Base-by-base conservation (phyloP, 2,113 vertebrate genomes). In the Orycteropus afer region DNA sequence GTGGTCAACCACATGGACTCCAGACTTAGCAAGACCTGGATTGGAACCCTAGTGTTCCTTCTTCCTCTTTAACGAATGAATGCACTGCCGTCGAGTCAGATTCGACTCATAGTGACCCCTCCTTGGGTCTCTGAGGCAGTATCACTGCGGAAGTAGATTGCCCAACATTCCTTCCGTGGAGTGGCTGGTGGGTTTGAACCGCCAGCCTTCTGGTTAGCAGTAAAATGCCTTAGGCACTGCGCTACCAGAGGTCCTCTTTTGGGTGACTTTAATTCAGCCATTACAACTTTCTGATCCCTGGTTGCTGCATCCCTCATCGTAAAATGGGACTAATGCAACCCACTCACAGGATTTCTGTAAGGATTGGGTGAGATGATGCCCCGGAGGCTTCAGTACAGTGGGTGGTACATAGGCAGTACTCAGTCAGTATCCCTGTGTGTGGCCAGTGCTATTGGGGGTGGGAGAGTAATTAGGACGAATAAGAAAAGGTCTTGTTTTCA, bases 321-420 rank as follows among this genome's bases (percentile, higher is more conserved):
- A 29, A 84, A 65, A 45, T 18, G 47, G 57, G 27, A 25, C 18
- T 32, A 55, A 53, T 4, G 18, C 0, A 27, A 57, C 65, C 42
- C 22, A 22, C 4, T 65, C 86, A 12, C 14, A 13, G 47, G 51
- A 34, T 59, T 59, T 69, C 86, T 34, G 29, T 59, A 87, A 61
- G n/a, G 34, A 65, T 29, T n/a, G 14, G n/a, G 29, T 14, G n/a
- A 59, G 37, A 42, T 10, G 37, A 2, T 53, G 10, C 9, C 12
- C 0, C 0, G 2, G 47, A 45, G 22, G 42, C 37, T 59, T 89
- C 47, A 1, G 59, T 29, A 37, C 3, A 14, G 74, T 0, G 7
- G 40, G 49, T 49, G 59, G 59, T 47, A n/a, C 3, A 5, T 0
- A 2, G 59, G 3, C 22, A 53, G 34, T 18, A 5, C 27, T 94